phyloP scores from a whole-genome alignment of 2,113 vertebrate genomes.

The Ctenomys sociabilis region DNA sequence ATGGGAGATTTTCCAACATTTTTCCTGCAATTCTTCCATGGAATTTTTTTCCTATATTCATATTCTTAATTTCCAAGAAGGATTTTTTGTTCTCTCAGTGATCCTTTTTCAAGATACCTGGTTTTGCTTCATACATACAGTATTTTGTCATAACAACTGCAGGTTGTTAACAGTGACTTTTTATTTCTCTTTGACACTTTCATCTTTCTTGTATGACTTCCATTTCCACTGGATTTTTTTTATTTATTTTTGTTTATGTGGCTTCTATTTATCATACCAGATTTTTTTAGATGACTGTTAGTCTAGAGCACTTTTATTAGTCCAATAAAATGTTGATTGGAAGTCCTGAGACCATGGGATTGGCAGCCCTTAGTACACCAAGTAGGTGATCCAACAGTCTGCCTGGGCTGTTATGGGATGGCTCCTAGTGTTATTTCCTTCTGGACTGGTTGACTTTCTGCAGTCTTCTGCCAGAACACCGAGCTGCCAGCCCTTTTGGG shows the following conservation, averaged over 20 bases:
- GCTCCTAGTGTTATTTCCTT: not conserved
- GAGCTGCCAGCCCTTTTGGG: not conserved
- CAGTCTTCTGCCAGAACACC: not conserved
- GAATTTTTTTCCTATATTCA: not conserved
- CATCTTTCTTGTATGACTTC: not conserved
- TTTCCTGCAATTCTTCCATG: not conserved
- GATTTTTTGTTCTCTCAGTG: constrained; percentile 12
- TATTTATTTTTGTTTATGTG: not conserved
- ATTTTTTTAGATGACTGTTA: not conserved
- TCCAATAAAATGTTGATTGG: not conserved
- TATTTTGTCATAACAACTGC: not conserved
- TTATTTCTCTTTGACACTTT: constrained; percentile 31
- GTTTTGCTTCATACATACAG: constrained; percentile 3
- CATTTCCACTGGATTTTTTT: constrained; percentile 13
- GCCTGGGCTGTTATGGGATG: not conserved
- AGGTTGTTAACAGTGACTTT: not conserved
- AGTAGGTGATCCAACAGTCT: not conserved
- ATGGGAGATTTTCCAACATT: not conserved
- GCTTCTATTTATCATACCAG: not conserved
- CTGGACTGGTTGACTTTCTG: not conserved
- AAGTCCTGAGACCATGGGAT: not conserved
- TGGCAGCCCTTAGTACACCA: not conserved
- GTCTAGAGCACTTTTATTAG: not conserved
- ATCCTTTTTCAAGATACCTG: not conserved
- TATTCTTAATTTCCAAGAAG: constrained; percentile 9